phyloP scores from a whole-genome alignment of 2,888 invertebrate genomes.

The Calameuta idolon region DNA sequence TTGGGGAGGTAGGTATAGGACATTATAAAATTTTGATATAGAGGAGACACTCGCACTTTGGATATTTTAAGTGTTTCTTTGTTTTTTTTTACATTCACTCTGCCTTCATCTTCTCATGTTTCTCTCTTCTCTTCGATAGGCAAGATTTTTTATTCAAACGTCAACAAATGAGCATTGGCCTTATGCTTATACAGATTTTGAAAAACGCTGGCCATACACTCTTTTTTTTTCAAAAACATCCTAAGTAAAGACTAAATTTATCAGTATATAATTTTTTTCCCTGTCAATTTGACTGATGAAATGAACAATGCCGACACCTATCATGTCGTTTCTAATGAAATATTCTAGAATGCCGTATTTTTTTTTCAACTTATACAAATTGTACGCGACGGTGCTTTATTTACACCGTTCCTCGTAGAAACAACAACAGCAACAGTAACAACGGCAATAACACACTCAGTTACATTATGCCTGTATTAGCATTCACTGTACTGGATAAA shows the following conservation, averaged over 20 bases:
- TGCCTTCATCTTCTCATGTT: not conserved
- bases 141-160: not conserved
- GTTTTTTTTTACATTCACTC: not conserved
- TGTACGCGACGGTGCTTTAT: too few species aligned
- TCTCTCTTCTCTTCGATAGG: not conserved
- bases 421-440: slow-evolving; percentile 38
- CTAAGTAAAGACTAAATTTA: too few species aligned
- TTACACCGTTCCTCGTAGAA: slow-evolving; percentile 25
- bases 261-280: too few species aligned
- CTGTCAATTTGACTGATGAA: too few species aligned
- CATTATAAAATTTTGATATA: not conserved
- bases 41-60: not conserved
- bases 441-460: not conserved
- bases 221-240: not conserved
- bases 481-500: slow-evolving; percentile 15
- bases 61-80: not conserved
- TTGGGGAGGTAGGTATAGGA: not conserved
- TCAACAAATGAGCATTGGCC: too few species aligned
- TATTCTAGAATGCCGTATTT: too few species aligned
- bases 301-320: too few species aligned
- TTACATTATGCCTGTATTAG: not conserved
- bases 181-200: too few species aligned
- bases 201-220: not conserved
- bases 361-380: too few species aligned
- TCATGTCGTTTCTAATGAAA: too few species aligned